Evolutionary conservation across 2,113 vertebrate species (phyloP).

Genomic region (Sinocyclocheilus grahami): DNA sequence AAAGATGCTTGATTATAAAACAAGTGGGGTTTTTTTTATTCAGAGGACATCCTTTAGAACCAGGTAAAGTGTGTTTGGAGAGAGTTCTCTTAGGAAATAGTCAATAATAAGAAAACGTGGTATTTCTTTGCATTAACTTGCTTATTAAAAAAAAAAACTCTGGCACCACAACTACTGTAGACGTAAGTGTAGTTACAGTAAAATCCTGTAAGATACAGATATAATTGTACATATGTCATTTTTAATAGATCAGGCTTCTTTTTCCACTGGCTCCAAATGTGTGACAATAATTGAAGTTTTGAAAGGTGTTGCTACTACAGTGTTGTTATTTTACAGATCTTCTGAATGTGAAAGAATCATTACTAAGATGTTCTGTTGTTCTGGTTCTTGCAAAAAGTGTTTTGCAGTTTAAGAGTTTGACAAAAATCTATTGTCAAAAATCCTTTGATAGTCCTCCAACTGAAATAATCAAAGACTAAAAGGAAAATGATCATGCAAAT

Average conservation of each 20-base stretch:
- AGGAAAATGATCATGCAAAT: conserved; percentile 8
- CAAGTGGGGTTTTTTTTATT: conserved; percentile 25
- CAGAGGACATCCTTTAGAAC: neutral
- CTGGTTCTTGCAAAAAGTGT: neutral
- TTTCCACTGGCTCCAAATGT: neutral
- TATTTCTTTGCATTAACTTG: neutral
- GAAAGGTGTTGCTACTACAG: neutral
- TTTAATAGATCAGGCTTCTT: neutral
- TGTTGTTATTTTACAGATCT: neutral
- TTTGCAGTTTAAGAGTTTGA: neutral
- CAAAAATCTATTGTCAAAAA: neutral
- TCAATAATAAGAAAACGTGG: neutral
- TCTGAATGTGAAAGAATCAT: neutral
- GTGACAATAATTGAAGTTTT: neutral
- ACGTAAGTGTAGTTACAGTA: too few species aligned
- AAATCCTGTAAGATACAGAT: too few species aligned
- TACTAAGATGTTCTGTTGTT: neutral
- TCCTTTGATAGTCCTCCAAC: neutral
- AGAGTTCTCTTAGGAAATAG: neutral
- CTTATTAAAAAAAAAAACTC: neutral
- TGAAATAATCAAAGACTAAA: conserved; percentile 22
- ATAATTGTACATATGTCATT: neutral
- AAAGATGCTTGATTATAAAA: conserved; percentile 8
- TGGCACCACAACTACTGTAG: neutral
- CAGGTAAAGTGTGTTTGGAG: neutral